Conservation (phyloP, 2,888 invertebrate genomes). For the Nymphalis urticae region DNA sequence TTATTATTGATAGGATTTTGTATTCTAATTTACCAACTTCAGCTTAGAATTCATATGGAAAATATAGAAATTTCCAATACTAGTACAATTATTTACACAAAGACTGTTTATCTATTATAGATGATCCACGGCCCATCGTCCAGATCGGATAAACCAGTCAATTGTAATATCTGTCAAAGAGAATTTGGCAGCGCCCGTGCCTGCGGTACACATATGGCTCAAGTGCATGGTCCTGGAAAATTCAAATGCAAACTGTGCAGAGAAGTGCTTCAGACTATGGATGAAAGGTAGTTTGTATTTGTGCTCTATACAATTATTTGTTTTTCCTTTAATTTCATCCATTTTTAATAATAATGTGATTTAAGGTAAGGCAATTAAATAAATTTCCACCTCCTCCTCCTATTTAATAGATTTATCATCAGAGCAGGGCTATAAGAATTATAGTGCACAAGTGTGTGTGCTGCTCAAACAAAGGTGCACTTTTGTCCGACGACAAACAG, state of each 20-base stretch:
- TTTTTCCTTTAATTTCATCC: neutral
- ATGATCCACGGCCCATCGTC: constrained; percentile 51
- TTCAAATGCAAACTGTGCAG: constrained; percentile 76
- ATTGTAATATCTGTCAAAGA: constrained; percentile 59
- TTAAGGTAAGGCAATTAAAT: too few relatives aligned
- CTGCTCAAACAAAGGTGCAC: too few relatives aligned
- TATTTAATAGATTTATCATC: too few relatives aligned
- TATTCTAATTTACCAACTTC: too few relatives aligned
- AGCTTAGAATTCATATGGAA: too few relatives aligned
- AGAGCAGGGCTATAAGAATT: too few relatives aligned
- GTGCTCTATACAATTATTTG: neutral
- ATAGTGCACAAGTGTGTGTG: too few relatives aligned
- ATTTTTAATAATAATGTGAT: neutral
- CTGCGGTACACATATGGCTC: constrained; percentile 63
- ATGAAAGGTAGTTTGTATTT: constrained; percentile 65
- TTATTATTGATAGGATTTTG: too few relatives aligned
- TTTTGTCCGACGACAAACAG: too few relatives aligned
- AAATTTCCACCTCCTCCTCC: too few relatives aligned
- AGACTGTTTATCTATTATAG: constrained; percentile 39
- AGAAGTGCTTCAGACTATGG: constrained; percentile 67
- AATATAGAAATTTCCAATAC: too few relatives aligned
- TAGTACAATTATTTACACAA: too few relatives aligned
- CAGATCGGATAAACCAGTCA: constrained; percentile 46
- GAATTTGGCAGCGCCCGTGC: constrained; percentile 65
- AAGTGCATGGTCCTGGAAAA: constrained; percentile 70